Evolutionary conservation across 2,797 vertebrate genomes (phyloP).

Genomic region (Semaprochilodus insignis): DNA sequence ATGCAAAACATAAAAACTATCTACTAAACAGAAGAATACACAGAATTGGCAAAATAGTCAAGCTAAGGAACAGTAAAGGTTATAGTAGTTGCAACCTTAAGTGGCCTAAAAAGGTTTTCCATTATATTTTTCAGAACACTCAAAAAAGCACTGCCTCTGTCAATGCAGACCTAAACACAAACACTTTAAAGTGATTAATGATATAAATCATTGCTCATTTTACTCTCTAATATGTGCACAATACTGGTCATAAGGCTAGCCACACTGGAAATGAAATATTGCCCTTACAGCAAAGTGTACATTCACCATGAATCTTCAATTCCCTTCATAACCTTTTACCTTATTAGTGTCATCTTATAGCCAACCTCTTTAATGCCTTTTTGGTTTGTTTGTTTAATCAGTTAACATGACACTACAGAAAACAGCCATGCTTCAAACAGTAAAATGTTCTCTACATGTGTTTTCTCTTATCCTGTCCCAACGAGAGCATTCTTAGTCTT

Average conservation of each 20-base stretch:
- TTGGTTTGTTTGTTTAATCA: no score
- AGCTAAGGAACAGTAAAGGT: not conserved
- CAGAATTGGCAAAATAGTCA: not conserved
- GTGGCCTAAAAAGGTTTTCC: not conserved
- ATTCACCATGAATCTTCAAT: not conserved
- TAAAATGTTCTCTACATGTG: not conserved
- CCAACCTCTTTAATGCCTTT: no score
- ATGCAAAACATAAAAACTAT: no score
- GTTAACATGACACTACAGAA: no score
- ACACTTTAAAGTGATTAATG: not conserved
- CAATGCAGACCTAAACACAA: not conserved
- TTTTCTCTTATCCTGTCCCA: not conserved
- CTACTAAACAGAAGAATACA: no score
- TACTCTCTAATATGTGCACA: not conserved
- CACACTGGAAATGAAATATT: not conserved
- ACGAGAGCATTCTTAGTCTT: not conserved
- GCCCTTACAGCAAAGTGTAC: not conserved
- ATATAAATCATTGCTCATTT: not conserved
- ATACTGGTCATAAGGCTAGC: not conserved
- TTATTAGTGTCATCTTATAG: no score
- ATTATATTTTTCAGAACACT: not conserved
- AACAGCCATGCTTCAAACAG: not conserved
- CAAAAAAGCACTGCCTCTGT: not conserved
- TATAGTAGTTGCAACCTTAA: not conserved
- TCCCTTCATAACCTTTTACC: no score